Evolutionary conservation across 2,113 vertebrate species (phyloP).

Genomic region (Sclerurus mexicanus): DNA sequence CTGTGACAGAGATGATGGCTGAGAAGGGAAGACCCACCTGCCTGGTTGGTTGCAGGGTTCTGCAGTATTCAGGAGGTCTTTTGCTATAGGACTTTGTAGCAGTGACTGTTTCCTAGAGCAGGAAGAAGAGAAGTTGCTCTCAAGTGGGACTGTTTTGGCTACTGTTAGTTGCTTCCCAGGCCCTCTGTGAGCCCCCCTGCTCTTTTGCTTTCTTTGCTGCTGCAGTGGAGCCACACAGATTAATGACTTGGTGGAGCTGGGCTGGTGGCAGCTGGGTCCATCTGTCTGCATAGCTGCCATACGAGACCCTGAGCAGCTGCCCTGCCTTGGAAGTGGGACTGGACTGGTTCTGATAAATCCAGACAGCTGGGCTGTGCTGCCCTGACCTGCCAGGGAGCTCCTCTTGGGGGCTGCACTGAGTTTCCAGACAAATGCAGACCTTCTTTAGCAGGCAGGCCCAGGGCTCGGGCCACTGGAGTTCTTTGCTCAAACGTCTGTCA

Average conservation of each 20-base stretch:
- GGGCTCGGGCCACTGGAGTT: rapidly evolving
- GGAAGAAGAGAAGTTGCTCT: not conserved
- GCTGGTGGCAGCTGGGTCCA: slow-evolving; percentile 10
- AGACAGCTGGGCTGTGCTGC: not conserved
- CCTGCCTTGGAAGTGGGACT: not conserved
- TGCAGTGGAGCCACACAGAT: not conserved
- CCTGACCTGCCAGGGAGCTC: not conserved
- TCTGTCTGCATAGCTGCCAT: not conserved
- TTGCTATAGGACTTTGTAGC: not conserved
- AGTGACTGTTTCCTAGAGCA: not conserved
- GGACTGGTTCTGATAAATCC: not conserved
- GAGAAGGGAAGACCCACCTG: not conserved
- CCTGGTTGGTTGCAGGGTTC: not conserved
- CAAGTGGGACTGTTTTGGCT: not conserved
- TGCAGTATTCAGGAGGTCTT: not conserved
- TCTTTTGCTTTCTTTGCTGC: not conserved
- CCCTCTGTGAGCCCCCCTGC: not conserved
- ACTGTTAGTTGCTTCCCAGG: not conserved
- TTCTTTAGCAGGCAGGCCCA: not conserved
- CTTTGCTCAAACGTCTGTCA: not conserved
- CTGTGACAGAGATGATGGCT: not conserved
- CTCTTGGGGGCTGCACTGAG: rapidly evolving
- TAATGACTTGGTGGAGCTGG: not conserved
- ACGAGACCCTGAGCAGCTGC: not conserved
- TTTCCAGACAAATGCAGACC: not conserved